Conservation (phyloP, 2,888 invertebrate species). For the Lottia gigantea region DNA sequence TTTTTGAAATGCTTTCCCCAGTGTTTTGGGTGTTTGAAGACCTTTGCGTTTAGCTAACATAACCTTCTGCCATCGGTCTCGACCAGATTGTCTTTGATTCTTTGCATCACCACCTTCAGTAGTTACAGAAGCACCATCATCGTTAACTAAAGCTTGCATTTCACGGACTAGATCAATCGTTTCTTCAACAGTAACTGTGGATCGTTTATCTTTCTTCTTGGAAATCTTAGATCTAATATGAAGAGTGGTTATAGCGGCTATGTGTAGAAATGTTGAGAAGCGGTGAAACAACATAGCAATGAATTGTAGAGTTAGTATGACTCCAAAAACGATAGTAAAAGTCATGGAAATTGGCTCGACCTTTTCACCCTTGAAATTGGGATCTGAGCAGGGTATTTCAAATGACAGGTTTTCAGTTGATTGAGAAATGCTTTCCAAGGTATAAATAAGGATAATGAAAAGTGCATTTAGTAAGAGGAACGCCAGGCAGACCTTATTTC, state of each 20-base stretch:
- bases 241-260: constrained; percentile 84
- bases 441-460: constrained; percentile 97
- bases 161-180: constrained; percentile 29
- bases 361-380: background rate
- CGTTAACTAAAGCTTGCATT: constrained; percentile 25
- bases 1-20: constrained; percentile 43
- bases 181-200: constrained; percentile 27
- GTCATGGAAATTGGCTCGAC: constrained; percentile 15
- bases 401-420: background rate
- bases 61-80: constrained; percentile 18
- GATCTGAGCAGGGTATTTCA: background rate
- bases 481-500: constrained; percentile 77
- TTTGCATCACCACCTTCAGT: constrained; percentile 16
- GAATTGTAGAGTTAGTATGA: constrained; percentile 10
- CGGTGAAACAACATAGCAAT: constrained; percentile 98
- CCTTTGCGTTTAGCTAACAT: constrained; percentile 14
- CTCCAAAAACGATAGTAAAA: constrained; percentile 14
- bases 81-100: background rate
- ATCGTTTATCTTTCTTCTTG: background rate
- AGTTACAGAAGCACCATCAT: constrained; percentile 3
- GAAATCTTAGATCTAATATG: constrained; percentile 18
- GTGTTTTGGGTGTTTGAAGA: constrained; percentile 30
- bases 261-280: constrained; percentile 95
- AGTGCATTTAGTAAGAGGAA: constrained; percentile 98
- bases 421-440: constrained; percentile 88